A percentile compares a stretch with the other conserved stretches of the same genome.
Evolutionary conservation across 2,113 vertebrate genomes (phyloP).

Genomic region (Phalacrocorax brasilianus): DNA sequence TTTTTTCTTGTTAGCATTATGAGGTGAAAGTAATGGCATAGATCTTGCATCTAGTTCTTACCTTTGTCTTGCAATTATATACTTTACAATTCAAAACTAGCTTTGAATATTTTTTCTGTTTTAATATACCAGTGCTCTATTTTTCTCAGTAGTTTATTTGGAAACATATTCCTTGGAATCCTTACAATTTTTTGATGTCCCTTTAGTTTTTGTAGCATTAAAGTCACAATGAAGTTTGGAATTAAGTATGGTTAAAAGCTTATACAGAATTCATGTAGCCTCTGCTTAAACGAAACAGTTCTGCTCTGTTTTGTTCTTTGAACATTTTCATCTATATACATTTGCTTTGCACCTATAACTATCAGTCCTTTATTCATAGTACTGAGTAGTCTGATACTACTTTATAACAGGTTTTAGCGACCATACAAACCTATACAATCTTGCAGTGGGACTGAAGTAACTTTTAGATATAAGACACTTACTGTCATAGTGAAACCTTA

Average conservation of each 20-base stretch:
- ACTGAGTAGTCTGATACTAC: neutral
- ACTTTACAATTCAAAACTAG: neutral
- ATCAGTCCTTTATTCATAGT: neutral
- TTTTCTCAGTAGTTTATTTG: neutral
- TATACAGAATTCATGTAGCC: neutral
- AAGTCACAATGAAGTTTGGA: neutral
- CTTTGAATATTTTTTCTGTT: neutral
- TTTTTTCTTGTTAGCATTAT: neutral
- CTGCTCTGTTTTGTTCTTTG: neutral
- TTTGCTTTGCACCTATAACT: neutral
- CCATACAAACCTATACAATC: neutral
- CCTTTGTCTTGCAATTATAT: neutral
- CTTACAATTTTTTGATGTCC: fast-evolving
- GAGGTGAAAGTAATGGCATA: neutral
- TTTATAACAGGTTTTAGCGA: neutral
- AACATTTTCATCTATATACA: neutral
- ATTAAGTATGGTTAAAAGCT: neutral
- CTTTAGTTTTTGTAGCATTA: neutral
- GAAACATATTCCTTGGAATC: neutral
- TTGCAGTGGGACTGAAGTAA: neutral
- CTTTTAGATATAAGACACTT: constrained; percentile 2
- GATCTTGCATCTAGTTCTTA: neutral
- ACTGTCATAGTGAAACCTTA: constrained; percentile 58
- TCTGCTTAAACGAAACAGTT: neutral
- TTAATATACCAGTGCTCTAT: neutral